phyloP scores from a whole-genome alignment of 2,113 vertebrate genomes.

The Acanthisitta chloris region DNA sequence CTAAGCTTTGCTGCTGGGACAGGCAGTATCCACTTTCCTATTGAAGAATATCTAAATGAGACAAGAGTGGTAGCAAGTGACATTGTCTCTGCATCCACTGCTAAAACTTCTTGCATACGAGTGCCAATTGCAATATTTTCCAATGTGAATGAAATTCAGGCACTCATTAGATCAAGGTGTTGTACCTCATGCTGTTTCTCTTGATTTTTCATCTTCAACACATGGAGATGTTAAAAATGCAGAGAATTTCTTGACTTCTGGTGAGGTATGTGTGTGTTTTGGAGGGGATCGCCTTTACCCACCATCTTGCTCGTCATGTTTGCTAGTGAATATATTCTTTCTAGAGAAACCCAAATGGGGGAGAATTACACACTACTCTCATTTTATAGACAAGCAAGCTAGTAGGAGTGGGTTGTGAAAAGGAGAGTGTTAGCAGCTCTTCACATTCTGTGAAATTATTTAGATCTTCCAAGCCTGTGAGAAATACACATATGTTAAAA shows the following conservation, averaged over 20 bases:
- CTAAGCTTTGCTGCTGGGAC: not conserved
- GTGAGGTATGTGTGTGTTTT: not conserved
- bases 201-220: not conserved
- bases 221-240: not conserved
- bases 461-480: not conserved
- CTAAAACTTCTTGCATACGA: not conserved
- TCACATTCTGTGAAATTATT: not conserved
- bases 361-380: not conserved
- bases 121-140: not conserved
- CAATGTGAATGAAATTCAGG: not conserved
- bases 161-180: rapidly evolving
- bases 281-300: not conserved
- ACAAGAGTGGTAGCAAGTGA: not conserved
- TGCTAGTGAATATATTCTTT: not conserved
- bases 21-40: not conserved
- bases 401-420: not conserved
- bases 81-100: not conserved
- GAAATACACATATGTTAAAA: not conserved
- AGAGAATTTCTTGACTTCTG: not conserved
- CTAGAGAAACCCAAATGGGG: not conserved
- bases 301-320: rapidly evolving
- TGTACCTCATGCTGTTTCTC: not conserved
- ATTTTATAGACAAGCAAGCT: not conserved
- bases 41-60: not conserved
- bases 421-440: not conserved